These are phyloP conservation scores for Palythoa heliodiscus DNA, from an alignment of 92 coral and sea anemone genomes.

Conservation along the genomic window DNA sequence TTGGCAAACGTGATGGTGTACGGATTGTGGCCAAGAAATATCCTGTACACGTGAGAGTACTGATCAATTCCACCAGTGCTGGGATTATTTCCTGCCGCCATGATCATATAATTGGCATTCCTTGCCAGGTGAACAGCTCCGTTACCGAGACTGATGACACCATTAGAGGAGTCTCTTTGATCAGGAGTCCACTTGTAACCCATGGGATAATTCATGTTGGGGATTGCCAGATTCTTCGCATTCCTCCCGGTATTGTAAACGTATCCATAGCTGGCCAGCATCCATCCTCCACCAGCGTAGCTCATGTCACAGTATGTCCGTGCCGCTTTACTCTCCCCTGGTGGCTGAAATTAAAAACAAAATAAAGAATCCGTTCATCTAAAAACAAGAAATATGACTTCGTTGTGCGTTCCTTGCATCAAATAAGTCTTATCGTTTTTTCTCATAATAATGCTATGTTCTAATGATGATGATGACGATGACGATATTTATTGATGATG, in stretches of 20 bases:
- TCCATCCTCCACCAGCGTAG: too few species aligned
- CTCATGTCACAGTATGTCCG: conserved; percentile 89
- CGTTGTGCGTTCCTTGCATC: too few species aligned
- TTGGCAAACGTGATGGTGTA: too few species aligned
- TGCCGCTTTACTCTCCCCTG: conserved; percentile 74
- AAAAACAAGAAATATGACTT: too few species aligned
- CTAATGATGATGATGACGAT: too few species aligned
- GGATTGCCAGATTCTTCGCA: conserved; percentile 73
- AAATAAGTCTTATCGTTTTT: too few species aligned
- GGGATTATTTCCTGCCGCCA: conserved; percentile 98
- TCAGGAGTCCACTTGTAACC: conserved; percentile 93
- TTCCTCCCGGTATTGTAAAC: conserved; percentile 27
- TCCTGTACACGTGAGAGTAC: too few species aligned
- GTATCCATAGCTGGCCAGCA: conserved; percentile 91
- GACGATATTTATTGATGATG: too few species aligned
- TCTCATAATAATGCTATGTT: too few species aligned
- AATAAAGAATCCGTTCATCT: too few species aligned
- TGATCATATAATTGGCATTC: conserved; percentile 83
- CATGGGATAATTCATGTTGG: conserved; percentile 93
- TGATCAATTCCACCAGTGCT: conserved; percentile 74
- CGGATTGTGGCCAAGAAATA: too few species aligned
- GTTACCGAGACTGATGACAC: conserved; percentile 69
- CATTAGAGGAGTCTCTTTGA: conserved; percentile 65
- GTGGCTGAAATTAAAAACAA: conserved; percentile 51
- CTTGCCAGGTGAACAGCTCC: conserved; percentile 89